Evolutionary conservation across 1,140 invertebrate genomes (phyloP), one percentile per base, ranked within the genome.

Genomic region (Drosophila paulistorum): DNA sequence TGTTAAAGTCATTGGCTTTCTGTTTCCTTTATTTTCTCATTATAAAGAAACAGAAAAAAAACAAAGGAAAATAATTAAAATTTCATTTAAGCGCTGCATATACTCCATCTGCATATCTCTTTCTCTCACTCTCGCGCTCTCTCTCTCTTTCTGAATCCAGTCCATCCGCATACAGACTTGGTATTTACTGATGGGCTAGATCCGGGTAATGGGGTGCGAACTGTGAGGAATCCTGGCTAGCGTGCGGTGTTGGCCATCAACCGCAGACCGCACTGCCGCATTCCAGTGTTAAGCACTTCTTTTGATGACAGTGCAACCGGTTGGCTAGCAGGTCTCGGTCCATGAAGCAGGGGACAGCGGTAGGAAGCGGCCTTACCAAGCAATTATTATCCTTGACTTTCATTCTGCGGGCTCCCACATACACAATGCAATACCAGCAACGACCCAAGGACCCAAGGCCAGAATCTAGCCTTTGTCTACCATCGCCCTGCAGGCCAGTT

Each of bases 261-360:
- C 69, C 45, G 73, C 68, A 73, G 67, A 65, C 68, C 66, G 60
- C 79, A 67, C 69, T 51, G 45, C 45, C 45, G 45, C 64, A 77
- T 74, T 82, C 65, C 75, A 59, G 60, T 55, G 77, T 65, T 68
- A 80, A 80, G 74, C 57, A 70, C 37, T 74, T 68, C 61, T 65
- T 78, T 41, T 26, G 58, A 48, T 68, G 51, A 63, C 63, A 59
- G 42, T 65, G 74, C 67, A 62, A 42, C 63, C 62, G 65, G 58
- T 74, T 62, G 60, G 37, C 45, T 51, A 51, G 45, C 17, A 23
- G 17, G 1, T 14, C 14, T 20, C 6, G 35, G 1, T 13, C 10
- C 10, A 13, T 1, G 37, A 10, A 11, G 37, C 11, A 39, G 20
- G 45, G 45, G 17, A 10, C 9, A 11, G 17, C 3, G 37, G 2